Evolutionary conservation across 2,888 invertebrate species (phyloP).

Genomic region (Pseudococcus longispinus): DNA sequence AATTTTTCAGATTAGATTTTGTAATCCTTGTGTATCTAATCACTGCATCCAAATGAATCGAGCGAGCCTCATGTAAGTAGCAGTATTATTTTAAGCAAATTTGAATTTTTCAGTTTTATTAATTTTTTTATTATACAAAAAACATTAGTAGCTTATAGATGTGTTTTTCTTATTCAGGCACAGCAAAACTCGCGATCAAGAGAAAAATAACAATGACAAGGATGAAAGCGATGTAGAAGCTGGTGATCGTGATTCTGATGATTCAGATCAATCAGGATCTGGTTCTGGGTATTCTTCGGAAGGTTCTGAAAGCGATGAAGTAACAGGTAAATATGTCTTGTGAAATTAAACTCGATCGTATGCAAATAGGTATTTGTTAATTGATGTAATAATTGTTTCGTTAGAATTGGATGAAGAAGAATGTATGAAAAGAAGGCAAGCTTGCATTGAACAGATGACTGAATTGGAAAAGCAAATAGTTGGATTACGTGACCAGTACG

Average conservation of each 20-base stretch:
- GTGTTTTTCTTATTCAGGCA: background rate
- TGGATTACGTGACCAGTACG: conserved; percentile 80
- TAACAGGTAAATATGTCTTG: conserved; percentile 26
- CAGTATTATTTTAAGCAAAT: background rate
- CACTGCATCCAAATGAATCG: background rate
- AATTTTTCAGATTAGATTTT: background rate
- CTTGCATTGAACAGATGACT: conserved; percentile 84
- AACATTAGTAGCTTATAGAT: background rate
- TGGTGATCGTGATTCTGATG: conserved; percentile 47
- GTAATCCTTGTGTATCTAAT: background rate
- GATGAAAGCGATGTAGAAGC: conserved; percentile 50
- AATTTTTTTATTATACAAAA: background rate
- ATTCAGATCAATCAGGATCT: conserved; percentile 34
- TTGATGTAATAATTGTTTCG: background rate
- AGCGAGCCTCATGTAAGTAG: background rate
- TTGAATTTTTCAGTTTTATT: background rate
- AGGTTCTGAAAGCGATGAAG: conserved; percentile 51
- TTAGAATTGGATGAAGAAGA: conserved; percentile 88
- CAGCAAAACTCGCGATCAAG: background rate
- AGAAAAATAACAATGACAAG: background rate
- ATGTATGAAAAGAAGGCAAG: conserved; percentile 82
- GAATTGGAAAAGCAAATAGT: conserved; percentile 89
- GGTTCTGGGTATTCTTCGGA: conserved; percentile 44
- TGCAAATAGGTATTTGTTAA: background rate
- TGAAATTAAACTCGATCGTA: background rate